A percentile compares a stretch with the other conserved stretches of the same genome.
phyloP scores from a whole-genome alignment of 1,140 invertebrate species.

The Tetraneura akinire region DNA sequence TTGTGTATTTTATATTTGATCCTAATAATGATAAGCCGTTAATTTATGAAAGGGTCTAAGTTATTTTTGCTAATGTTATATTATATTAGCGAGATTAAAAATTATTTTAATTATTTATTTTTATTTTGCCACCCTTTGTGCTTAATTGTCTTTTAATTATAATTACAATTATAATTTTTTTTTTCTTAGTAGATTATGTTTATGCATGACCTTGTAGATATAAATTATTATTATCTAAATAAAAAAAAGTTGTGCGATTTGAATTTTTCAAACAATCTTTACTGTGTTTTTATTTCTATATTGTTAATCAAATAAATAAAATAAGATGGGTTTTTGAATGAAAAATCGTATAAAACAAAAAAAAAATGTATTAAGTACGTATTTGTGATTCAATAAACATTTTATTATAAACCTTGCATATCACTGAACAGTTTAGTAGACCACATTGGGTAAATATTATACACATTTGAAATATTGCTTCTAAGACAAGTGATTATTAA shows the following conservation, averaged over 20 bases:
- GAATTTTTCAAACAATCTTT: constrained; percentile 37
- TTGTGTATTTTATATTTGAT: constrained; percentile 1
- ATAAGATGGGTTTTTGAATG: constrained; percentile 13
- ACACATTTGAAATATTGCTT: constrained; percentile 26
- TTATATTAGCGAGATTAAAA: constrained; percentile 22
- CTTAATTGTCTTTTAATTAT: constrained; percentile 30
- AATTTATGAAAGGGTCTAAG: constrained; percentile 14
- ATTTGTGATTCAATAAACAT: constrained; percentile 6
- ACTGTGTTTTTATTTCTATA: constrained; percentile 32
- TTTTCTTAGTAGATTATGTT: constrained; percentile 38
- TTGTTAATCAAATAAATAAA: not conserved
- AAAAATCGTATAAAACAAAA: constrained; percentile 25
- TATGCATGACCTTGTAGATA: constrained; percentile 47
- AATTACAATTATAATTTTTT: constrained; percentile 8
- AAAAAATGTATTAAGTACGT: not conserved
- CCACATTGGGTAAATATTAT: too few relatives aligned
- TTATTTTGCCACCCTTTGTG: constrained; percentile 44
- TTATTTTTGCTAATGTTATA: constrained; percentile 44
- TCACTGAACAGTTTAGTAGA: constrained; percentile 23
- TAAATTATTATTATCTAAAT: constrained; percentile 30
- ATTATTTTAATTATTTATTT: constrained; percentile 43
- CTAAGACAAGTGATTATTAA: not conserved
- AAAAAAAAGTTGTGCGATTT: constrained; percentile 41
- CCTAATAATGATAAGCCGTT: constrained; percentile 5
- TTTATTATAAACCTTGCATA: not conserved